Conservation (phyloP, 2,888 invertebrate species). For the Thalpophila matura region DNA sequence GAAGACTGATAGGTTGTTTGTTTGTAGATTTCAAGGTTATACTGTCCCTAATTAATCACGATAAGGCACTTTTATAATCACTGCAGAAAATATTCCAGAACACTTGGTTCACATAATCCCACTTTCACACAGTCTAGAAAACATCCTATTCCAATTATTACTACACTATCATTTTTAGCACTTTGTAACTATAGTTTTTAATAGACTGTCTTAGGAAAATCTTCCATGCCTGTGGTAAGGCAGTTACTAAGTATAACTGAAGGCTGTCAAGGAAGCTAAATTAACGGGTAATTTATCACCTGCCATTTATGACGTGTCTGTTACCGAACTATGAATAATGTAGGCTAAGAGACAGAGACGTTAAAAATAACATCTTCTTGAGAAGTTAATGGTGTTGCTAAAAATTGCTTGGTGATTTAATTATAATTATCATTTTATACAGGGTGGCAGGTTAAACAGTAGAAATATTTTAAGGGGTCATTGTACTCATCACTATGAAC, state of each 20-base stretch:
- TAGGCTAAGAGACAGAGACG: slow-evolving; percentile 33
- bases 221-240: slow-evolving; percentile 26
- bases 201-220: slow-evolving; percentile 24
- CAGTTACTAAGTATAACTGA: slow-evolving; percentile 21
- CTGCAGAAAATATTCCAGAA: background rate
- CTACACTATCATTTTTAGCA: slow-evolving; percentile 3
- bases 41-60: background rate
- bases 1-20: no score
- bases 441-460: no score
- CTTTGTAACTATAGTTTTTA: background rate
- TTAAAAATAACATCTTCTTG: background rate
- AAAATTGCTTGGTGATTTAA: no score
- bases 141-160: slow-evolving; percentile 3
- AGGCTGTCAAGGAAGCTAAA: slow-evolving; percentile 39
- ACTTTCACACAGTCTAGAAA: slow-evolving; percentile 4
- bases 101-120: slow-evolving; percentile 1
- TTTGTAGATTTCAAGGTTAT: background rate
- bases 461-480: no score
- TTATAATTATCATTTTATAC: no score
- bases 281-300: slow-evolving; percentile 53
- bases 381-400: background rate
- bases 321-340: background rate
- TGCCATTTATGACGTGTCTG: slow-evolving; percentile 30
- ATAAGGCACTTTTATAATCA: background rate
- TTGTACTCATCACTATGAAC: no score